phyloP scores from a whole-genome alignment of 2,888 invertebrate genomes.

The Antheraea yamamai region DNA sequence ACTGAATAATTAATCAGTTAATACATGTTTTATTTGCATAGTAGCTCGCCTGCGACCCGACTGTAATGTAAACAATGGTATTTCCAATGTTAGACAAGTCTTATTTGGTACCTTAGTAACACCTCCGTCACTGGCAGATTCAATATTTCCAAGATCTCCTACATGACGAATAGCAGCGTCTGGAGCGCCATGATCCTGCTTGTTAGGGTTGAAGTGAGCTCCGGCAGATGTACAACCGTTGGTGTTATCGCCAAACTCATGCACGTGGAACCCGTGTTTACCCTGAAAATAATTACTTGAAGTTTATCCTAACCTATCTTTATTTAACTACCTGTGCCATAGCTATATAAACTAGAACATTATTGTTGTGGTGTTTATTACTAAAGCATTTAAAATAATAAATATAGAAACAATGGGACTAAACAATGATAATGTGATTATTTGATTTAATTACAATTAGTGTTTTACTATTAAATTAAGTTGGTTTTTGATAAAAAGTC shows the following conservation, averaged over 20 bases:
- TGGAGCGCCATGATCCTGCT: constrained; percentile 92
- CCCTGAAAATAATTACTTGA: constrained; percentile 51
- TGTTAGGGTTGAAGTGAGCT: constrained; percentile 94
- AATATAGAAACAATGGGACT: too few species aligned
- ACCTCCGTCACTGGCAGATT: constrained; percentile 83
- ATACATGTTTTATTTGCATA: too few species aligned
- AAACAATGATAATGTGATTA: too few species aligned
- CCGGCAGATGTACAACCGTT: constrained; percentile 98
- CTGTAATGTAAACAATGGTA: too few species aligned
- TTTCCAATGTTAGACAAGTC: not conserved
- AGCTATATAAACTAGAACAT: too few species aligned
- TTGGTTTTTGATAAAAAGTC: too few species aligned
- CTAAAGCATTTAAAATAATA: too few species aligned
- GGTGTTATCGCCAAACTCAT: constrained; percentile 97
- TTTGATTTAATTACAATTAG: too few species aligned
- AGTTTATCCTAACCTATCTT: not conserved
- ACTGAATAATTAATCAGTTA: too few species aligned
- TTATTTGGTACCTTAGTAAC: constrained; percentile 76
- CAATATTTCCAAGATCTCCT: constrained; percentile 95
- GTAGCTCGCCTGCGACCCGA: too few species aligned
- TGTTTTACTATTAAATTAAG: too few species aligned
- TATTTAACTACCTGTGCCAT: not conserved
- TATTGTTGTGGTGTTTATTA: too few species aligned
- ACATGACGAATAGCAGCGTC: constrained; percentile 88
- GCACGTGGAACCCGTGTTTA: constrained; percentile 95